Evolutionary conservation across 92 coral and sea anemone species (phyloP).

Genomic region (Epizoanthus illoricatus): DNA sequence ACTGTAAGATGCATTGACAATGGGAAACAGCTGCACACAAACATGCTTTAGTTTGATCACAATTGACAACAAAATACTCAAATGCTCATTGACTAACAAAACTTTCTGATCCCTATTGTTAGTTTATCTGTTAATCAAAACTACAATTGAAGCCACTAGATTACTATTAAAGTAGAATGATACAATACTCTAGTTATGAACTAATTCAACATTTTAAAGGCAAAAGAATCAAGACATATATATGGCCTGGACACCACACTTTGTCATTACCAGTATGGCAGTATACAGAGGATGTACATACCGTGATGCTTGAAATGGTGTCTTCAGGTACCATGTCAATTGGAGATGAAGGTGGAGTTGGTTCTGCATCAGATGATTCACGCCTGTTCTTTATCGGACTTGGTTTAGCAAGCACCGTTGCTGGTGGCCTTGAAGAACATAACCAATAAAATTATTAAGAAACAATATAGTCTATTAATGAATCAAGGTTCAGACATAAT

Average conservation of each 20-base stretch:
- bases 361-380: conserved; percentile 94
- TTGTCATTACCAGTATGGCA: background rate
- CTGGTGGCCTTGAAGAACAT: conserved; percentile 78
- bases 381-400: conserved; percentile 71
- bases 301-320: conserved; percentile 89
- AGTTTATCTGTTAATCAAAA: background rate
- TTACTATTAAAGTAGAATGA: background rate
- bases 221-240: too few species aligned
- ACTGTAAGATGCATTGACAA: background rate
- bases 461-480: background rate
- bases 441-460: background rate
- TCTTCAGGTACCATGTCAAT: conserved; percentile 74
- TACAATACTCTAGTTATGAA: too few species aligned
- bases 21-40: background rate
- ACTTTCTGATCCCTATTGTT: background rate
- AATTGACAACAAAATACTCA: background rate
- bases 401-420: conserved; percentile 93
- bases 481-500: background rate
- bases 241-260: too few species aligned
- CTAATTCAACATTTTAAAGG: too few species aligned
- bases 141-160: background rate
- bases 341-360: conserved; percentile 96
- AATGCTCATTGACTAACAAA: background rate
- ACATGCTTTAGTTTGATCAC: background rate
- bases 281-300: conserved; percentile 52